Conservation (phyloP, 2,797 vertebrate species). For the Micrastur ruficollis region DNA sequence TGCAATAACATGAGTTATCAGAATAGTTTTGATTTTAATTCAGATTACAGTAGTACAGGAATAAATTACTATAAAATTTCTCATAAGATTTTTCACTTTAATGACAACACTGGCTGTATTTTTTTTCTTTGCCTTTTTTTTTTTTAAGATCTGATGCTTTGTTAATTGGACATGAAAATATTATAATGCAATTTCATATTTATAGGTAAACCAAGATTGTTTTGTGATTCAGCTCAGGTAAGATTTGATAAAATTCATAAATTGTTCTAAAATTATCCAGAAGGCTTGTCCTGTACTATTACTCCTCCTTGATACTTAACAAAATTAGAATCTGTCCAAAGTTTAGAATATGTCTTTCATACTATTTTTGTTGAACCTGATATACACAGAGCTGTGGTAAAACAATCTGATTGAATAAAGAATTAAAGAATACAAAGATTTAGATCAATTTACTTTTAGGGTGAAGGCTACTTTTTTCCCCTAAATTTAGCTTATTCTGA, state of each 20-base stretch:
- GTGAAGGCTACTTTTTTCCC: neutral
- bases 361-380: neutral
- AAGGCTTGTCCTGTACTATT: neutral
- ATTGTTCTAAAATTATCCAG: neutral
- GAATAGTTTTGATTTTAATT: conserved; percentile 8
- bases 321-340: neutral
- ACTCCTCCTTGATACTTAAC: neutral
- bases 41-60: neutral
- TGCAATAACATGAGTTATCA: neutral
- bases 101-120: neutral
- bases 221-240: neutral
- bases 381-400: neutral
- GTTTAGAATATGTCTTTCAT: neutral
- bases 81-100: neutral
- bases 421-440: neutral
- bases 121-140: neutral
- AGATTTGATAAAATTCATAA: neutral
- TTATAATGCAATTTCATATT: neutral
- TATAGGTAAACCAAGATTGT: neutral
- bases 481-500: neutral
- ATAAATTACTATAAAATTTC: neutral
- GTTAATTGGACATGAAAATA: neutral
- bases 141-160: neutral
- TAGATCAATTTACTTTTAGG: neutral
- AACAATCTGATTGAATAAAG: neutral